Conservation (phyloP, 2,113 vertebrate genomes). For the Leptodactylus fuscus region DNA sequence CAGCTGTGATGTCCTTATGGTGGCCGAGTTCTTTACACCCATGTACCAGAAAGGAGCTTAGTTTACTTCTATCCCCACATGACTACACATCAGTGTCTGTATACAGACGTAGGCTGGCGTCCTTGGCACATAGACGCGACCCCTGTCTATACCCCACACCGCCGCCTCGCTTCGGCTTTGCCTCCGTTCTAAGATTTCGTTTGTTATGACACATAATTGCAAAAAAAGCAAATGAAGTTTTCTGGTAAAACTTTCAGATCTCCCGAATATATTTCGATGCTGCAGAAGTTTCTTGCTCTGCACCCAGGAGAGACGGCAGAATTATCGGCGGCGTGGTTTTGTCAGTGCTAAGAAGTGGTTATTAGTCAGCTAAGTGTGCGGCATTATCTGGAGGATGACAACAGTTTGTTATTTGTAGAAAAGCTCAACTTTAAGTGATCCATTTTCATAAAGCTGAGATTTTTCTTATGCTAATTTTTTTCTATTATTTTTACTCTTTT, state of each 20-base stretch:
- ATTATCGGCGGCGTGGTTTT: not conserved
- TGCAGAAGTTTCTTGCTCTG: not conserved
- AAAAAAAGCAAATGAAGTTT: not conserved
- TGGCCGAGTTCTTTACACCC: not conserved
- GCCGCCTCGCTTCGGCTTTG: no score
- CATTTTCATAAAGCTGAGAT: not conserved
- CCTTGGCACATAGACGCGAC: no score
- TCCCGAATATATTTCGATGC: not conserved
- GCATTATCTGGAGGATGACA: not conserved
- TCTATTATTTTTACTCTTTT: not conserved
- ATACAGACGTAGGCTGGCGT: no score
- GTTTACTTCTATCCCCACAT: not conserved
- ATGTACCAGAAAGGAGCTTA: not conserved
- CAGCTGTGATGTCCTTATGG: no score
- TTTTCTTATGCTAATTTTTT: not conserved
- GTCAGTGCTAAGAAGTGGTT: not conserved
- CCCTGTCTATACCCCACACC: no score
- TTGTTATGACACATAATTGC: no score
- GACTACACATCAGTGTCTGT: no score
- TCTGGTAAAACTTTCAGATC: not conserved
- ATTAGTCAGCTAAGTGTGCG: not conserved
- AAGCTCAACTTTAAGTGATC: not conserved
- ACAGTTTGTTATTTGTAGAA: not conserved
- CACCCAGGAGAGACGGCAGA: not conserved
- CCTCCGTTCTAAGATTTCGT: no score